A percentile compares a stretch with the other conserved stretches of the same genome.
phyloP scores from a whole-genome alignment of 2,888 invertebrate species.

The Labia minor region DNA sequence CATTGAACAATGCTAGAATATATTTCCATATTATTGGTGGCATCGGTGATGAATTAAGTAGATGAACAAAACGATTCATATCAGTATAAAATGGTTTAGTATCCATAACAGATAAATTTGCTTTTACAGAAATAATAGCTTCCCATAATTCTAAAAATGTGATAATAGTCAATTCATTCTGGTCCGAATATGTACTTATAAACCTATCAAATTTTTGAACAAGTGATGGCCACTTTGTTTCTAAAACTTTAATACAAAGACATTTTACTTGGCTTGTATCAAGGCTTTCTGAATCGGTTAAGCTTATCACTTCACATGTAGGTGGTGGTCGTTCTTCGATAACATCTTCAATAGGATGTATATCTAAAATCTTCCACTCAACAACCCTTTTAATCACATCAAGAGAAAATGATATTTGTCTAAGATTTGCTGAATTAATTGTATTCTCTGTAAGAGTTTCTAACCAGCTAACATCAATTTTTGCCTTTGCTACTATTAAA shows the following conservation, averaged over 20 bases:
- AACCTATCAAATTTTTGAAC: slow-evolving; percentile 49
- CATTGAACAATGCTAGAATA: slow-evolving; percentile 73
- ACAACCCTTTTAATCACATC: slow-evolving; percentile 78
- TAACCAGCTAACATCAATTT: slow-evolving; percentile 67
- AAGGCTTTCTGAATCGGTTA: slow-evolving; percentile 70
- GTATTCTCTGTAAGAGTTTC: slow-evolving; percentile 55
- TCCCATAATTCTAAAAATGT: slow-evolving; percentile 82
- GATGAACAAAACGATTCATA: slow-evolving; percentile 65
- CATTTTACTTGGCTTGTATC: slow-evolving; percentile 80
- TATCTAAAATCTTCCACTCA: slow-evolving; percentile 75
- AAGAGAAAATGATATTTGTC: slow-evolving; percentile 70
- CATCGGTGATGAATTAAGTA: slow-evolving; percentile 54
- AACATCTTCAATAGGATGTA: slow-evolving; percentile 67
- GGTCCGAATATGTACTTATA: slow-evolving; percentile 38
- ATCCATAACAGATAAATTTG: slow-evolving; percentile 78
- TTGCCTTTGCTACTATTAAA: slow-evolving; percentile 71
- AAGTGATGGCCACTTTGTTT: slow-evolving; percentile 72
- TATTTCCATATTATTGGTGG: slow-evolving; percentile 77
- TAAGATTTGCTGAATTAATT: slow-evolving; percentile 41
- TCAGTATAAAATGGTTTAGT: slow-evolving; percentile 81
- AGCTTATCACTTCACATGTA: slow-evolving; percentile 32
- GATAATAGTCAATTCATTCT: slow-evolving; percentile 44
- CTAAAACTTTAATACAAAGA: slow-evolving; percentile 71
- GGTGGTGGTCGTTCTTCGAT: slow-evolving; percentile 34
- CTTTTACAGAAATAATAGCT: slow-evolving; percentile 79